phyloP scores from a whole-genome alignment of 2,113 vertebrate genomes.

The Xiphophorus maculatus region DNA sequence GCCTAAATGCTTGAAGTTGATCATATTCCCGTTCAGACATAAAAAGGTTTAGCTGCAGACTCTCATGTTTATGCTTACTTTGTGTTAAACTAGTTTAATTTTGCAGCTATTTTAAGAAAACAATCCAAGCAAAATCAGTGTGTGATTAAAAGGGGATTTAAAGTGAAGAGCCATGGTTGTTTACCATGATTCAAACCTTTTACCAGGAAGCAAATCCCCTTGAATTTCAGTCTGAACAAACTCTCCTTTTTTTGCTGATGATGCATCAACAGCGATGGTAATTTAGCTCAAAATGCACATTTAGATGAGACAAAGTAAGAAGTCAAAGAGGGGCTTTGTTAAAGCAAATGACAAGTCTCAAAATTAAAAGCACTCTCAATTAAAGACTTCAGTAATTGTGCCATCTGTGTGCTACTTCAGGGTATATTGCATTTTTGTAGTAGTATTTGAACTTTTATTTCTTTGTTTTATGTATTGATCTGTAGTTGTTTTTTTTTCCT shows the following conservation, averaged over 20 bases:
- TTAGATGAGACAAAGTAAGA: background rate
- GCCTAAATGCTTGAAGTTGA: background rate
- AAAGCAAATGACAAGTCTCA: background rate
- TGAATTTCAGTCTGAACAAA: background rate
- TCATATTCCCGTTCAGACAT: background rate
- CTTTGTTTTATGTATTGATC: background rate
- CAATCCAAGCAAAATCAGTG: background rate
- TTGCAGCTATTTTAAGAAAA: background rate
- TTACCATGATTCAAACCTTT: no score
- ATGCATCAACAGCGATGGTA: background rate
- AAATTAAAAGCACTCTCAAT: background rate
- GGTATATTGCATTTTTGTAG: background rate
- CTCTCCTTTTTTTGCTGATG: background rate
- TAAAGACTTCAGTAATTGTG: background rate
- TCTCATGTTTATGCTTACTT: background rate
- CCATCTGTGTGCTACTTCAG: background rate
- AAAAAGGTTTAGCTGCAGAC: background rate
- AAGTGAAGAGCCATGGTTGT: background rate
- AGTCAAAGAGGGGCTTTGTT: background rate
- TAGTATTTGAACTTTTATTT: background rate
- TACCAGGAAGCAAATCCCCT: background rate
- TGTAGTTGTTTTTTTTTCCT: conserved; percentile 33
- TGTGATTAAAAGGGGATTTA: background rate
- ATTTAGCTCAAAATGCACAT: background rate
- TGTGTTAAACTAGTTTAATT: background rate